Conservation (phyloP, 92 coral and sea anemone genomes). For the Phenganax stokvisi region DNA sequence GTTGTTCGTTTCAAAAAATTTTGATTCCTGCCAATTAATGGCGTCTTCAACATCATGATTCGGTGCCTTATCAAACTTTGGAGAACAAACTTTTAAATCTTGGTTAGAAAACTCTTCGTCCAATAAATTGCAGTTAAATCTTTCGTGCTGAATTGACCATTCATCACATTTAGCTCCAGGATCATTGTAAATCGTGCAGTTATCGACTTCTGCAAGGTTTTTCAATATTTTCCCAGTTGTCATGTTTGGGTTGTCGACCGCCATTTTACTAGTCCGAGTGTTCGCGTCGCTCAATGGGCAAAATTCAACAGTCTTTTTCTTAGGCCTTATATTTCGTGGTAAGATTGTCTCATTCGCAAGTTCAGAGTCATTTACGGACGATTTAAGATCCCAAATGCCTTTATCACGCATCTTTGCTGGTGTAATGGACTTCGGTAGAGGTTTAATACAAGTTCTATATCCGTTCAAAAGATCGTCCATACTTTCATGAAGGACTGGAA, state of each 20-base stretch:
- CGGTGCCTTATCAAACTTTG: not conserved
- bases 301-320: not conserved
- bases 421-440: not conserved
- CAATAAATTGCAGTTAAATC: not conserved
- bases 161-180: not conserved
- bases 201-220: not conserved
- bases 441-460: constrained; percentile 12
- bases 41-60: not conserved
- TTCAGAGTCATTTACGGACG: not conserved
- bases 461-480: constrained; percentile 32
- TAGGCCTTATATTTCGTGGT: not conserved
- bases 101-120: not conserved
- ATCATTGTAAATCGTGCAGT: not conserved
- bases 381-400: constrained; percentile 1
- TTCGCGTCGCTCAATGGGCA: not conserved
- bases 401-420: constrained; percentile 1
- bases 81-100: not conserved
- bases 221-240: not conserved
- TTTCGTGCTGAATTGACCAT: not conserved
- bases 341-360: not conserved
- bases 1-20: not conserved
- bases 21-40: not conserved
- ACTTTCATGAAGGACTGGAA: constrained; percentile 16
- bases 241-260: not conserved
- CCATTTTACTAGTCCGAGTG: not conserved